Evolutionary conservation across 2,113 vertebrate genomes (phyloP).

Genomic region (Neodon shergylaensis): DNA sequence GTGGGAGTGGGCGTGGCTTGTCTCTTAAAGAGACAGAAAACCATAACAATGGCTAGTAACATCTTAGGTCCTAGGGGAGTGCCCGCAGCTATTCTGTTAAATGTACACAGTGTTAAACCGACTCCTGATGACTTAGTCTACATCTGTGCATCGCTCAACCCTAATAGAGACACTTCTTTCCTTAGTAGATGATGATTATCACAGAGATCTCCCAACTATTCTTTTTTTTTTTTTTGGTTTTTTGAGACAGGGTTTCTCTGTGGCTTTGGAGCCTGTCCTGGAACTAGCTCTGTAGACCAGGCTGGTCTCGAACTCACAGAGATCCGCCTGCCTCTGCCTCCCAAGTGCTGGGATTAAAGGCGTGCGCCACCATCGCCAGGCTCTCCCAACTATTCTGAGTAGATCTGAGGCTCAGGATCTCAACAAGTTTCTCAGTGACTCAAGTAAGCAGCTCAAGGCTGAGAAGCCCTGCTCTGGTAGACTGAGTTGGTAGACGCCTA

Average conservation of each 20-base stretch:
- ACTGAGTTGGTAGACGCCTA: fast-evolving
- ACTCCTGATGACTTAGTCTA: background rate
- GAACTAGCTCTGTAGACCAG: too few relatives aligned
- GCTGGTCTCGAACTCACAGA: too few relatives aligned
- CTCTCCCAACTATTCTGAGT: background rate
- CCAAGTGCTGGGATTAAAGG: too few relatives aligned
- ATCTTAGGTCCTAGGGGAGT: background rate
- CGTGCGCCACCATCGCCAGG: too few relatives aligned
- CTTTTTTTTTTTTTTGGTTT: too few relatives aligned
- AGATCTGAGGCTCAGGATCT: background rate
- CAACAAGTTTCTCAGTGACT: background rate
- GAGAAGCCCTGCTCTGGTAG: fast-evolving
- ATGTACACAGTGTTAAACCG: background rate
- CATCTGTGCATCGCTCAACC: background rate
- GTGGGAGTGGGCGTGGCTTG: too few relatives aligned
- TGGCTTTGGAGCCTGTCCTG: too few relatives aligned
- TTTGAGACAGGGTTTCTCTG: too few relatives aligned
- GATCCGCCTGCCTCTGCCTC: too few relatives aligned
- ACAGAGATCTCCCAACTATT: background rate
- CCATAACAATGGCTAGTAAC: background rate
- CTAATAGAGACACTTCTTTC: background rate
- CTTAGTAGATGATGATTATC: background rate
- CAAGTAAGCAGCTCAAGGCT: too few relatives aligned
- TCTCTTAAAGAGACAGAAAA: too few relatives aligned
- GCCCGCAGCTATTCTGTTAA: background rate